Evolutionary conservation across 2,797 vertebrate genomes (phyloP), one percentile per base, ranked within the genome.

Genomic region (Protosalanx chinensis): DNA sequence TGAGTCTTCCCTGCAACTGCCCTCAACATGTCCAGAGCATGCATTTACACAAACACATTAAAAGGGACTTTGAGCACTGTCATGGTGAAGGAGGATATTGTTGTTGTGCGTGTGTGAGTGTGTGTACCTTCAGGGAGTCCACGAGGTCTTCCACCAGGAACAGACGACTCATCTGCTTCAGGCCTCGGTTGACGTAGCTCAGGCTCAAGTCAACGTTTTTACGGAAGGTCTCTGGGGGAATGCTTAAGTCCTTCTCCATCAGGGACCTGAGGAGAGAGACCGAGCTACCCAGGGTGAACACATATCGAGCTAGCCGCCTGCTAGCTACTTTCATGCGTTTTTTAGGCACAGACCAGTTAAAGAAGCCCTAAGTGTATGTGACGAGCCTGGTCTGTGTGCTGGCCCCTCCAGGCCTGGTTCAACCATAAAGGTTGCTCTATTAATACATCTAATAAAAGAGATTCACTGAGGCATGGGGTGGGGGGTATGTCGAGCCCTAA

Each of bases 131-230:
- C 62, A 98, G 91, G 63, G 96, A 98, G 88, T 98, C 96, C 70
- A 98, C 92, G 2, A 98, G 91, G 79, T 98, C 96, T 80, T 98
- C 94, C 5, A 98, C 95, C 85, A 98, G 88, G 85, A 98, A 97
- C 76, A 98, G 95, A 69, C 92, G 95, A 75, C 94, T 90, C 81
- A 96, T 80, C 80, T 94, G 88, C 76, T 94, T 96, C 72, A 97
- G 93, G 71, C 84, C 93, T 53, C 79, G 80, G 91, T 97, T 97
- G 89, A 96, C 76, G 77, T 96, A 91, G 79, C 90, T 88, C 91
- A 96, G 91, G 79, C 90, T 91, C 29, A 77, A 59, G 49, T 94
- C 93, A 83, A 95, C 88, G 20, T 95, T 93, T 82, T 94, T 95
- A 75, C 94, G 95, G 93, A 97, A 96, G 4, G 91, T 91, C 88